These are phyloP conservation scores for Hypomecis atomaria DNA, from an alignment of 2,888 invertebrate genomes.

Conservation along the genomic window DNA sequence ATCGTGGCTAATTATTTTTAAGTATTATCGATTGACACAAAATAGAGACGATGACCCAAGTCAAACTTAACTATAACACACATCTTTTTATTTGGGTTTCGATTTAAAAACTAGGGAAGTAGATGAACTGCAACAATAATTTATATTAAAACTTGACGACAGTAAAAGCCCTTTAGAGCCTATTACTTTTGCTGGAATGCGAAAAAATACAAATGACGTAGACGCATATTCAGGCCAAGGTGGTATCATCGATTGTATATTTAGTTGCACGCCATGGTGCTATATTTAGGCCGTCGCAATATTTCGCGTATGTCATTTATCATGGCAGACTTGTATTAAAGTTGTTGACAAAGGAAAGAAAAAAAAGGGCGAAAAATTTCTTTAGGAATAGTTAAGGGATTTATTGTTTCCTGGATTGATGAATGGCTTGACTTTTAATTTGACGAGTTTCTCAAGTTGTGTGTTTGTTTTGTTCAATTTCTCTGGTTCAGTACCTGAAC, in stretches of 20 bases:
- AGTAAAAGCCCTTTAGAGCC: neutral
- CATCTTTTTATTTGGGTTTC: too few species aligned
- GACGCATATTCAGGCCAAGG: slow-evolving; percentile 69
- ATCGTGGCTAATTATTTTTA: too few species aligned
- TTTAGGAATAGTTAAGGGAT: neutral
- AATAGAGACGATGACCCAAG: too few species aligned
- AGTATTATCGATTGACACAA: too few species aligned
- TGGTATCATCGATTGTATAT: slow-evolving; percentile 62
- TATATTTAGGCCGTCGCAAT: slow-evolving; percentile 59
- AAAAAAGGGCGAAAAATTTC: neutral
- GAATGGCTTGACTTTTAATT: too few species aligned
- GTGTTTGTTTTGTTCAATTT: too few species aligned
- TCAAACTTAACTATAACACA: too few species aligned
- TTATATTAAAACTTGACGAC: neutral
- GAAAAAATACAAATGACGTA: slow-evolving; percentile 52
- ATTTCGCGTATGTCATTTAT: slow-evolving; percentile 20
- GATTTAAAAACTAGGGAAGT: too few species aligned
- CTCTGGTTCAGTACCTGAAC: too few species aligned
- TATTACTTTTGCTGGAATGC: slow-evolving; percentile 13
- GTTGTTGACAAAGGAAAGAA: neutral
- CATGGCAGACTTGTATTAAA: slow-evolving; percentile 2
- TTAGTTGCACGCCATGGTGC: slow-evolving; percentile 58
- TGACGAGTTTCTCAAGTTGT: too few species aligned
- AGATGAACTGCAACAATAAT: neutral
- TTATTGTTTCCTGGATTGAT: too few species aligned